Conservation (phyloP, 1,140 invertebrate species). For the Zaprionus tsacasi region DNA sequence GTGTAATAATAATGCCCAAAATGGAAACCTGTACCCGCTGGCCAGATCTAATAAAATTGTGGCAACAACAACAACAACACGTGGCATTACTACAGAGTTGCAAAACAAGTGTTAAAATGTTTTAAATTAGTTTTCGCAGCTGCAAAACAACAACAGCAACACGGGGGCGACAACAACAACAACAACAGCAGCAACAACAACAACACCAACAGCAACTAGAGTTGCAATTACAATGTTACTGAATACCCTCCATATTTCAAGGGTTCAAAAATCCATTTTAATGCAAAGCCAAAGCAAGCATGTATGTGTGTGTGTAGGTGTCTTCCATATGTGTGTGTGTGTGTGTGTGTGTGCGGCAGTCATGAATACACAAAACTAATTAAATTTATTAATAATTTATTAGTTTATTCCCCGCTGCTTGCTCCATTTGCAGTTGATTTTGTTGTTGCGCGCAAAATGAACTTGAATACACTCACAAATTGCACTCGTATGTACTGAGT, state of each 20-base stretch:
- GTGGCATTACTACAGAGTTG: slow-evolving; percentile 27
- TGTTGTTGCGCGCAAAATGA: neutral
- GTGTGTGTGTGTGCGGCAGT: slow-evolving; percentile 14
- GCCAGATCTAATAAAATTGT: slow-evolving; percentile 74
- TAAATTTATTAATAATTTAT: slow-evolving; percentile 76
- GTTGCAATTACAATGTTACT: slow-evolving; percentile 57
- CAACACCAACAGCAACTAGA: neutral
- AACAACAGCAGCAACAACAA: slow-evolving; percentile 24
- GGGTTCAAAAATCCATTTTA: slow-evolving; percentile 44
- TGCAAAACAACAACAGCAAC: slow-evolving; percentile 40
- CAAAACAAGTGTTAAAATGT: slow-evolving; percentile 79
- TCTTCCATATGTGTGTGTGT: slow-evolving; percentile 17
- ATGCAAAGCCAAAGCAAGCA: slow-evolving; percentile 19
- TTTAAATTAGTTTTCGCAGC: slow-evolving; percentile 76
- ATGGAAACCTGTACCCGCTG: slow-evolving; percentile 20
- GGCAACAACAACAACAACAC: slow-evolving; percentile 31
- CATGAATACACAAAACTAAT: slow-evolving; percentile 61
- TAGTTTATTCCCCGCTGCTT: slow-evolving; percentile 45
- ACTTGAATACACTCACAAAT: neutral
- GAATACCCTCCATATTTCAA: slow-evolving; percentile 25
- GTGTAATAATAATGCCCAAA: slow-evolving; percentile 58
- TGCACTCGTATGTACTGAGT: neutral
- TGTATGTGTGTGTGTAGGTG: slow-evolving; percentile 8
- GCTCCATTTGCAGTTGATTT: slow-evolving; percentile 8
- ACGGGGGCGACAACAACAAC: slow-evolving; percentile 21